phyloP scores from a whole-genome alignment of 2,113 vertebrate species.

The Pygoscelis adeliae region DNA sequence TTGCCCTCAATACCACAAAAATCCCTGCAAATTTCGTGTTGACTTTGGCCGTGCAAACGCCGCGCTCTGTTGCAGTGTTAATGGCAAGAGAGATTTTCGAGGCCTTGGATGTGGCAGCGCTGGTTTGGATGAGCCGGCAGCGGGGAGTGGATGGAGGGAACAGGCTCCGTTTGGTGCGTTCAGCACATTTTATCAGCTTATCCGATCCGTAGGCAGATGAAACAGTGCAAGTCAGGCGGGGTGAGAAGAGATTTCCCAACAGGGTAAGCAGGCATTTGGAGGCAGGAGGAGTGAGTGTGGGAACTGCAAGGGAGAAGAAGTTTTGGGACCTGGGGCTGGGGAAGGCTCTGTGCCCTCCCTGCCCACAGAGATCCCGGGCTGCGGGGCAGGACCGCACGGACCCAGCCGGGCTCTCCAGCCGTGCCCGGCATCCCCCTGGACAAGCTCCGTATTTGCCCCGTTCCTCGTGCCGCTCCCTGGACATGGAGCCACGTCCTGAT shows the following conservation, averaged over 20 bases:
- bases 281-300: constrained; percentile 16
- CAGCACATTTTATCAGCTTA: constrained; percentile 59
- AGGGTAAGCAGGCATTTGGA: constrained; percentile 49
- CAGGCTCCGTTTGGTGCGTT: constrained; percentile 41
- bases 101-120: background rate
- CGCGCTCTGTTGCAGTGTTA: background rate
- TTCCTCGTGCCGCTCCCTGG: background rate
- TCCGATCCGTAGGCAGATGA: constrained; percentile 43
- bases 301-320: constrained; percentile 4
- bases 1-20: constrained; percentile 38
- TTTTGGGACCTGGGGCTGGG: background rate
- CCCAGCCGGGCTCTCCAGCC: background rate
- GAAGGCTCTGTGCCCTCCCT: background rate
- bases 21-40: constrained; percentile 24
- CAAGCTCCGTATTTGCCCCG: background rate
- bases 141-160: background rate
- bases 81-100: background rate
- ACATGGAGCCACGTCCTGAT: background rate
- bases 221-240: constrained; percentile 30
- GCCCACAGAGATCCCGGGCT: background rate
- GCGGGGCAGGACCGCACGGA: background rate
- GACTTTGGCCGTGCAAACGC: constrained; percentile 9
- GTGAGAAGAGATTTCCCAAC: constrained; percentile 44
- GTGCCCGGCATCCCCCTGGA: background rate
- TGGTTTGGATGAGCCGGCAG: constrained; percentile 1